Evolutionary conservation across 2,113 vertebrate genomes (phyloP), one percentile per base, ranked within the genome.

Genomic region (Nothocercus nigrocapillus): DNA sequence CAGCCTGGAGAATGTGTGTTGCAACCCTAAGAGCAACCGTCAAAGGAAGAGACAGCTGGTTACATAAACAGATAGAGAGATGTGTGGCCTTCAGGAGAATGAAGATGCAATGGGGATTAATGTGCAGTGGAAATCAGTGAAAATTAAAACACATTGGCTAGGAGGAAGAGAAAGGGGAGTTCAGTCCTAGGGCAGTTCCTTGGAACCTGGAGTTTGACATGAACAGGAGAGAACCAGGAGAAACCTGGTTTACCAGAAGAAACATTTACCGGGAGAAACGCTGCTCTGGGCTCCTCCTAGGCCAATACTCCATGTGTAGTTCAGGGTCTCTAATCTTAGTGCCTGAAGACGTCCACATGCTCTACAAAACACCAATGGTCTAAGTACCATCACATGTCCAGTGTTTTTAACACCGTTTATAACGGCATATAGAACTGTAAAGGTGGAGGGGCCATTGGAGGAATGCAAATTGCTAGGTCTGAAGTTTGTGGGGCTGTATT

Each of bases 11-110:
- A 77, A 82, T 56, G 88, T 76, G 70, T 62, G 59, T 6, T 69
- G 49, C 78, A 79, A 15, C 15, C 70, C 49, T 93, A 84, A 59
- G 56, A 77, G 89, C 82, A 93, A 67, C 63, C 91, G 85, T 76
- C 84, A 94, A 94, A 96, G 86, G 62, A 68, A 68, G 49, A 58
- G 49, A 74, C 82, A 94, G 89, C 89, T 91, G 93, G 84, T 80
- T 88, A 54, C 63, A 74, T 74, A 49, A 87, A 85, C 20, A 70
- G 89, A 93, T 66, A 85, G 91, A 63, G 87, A 91, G 89, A 72
- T 89, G 77, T 20, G 84, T 88, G 73, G 62, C 49, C 45, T 91
- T 58, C 76, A 86, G 69, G 89, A 72, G 82, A 92, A 91, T 25
- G 17, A 88, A 40, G 62, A 79, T 79, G 78, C 92, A 42, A 63